A percentile compares a stretch with the other conserved stretches of the same genome.
Evolutionary conservation across 2,888 invertebrate species (phyloP).

Genomic region (Griposia aprilina): DNA sequence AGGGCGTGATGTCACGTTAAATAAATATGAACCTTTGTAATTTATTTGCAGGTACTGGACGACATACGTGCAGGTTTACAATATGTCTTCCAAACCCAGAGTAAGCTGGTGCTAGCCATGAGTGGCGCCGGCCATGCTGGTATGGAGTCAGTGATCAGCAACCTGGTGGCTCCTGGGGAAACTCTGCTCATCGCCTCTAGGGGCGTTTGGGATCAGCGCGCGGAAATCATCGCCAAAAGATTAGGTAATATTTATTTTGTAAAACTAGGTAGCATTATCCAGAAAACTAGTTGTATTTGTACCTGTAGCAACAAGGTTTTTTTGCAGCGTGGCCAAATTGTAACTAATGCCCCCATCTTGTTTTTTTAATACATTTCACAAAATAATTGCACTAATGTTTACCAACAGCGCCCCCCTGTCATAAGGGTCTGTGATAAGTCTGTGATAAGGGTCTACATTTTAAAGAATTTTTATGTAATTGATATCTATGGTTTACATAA

Average conservation of each 20-base stretch:
- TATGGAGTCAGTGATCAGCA: constrained; percentile 96
- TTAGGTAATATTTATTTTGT: constrained; percentile 87
- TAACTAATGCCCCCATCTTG: neutral
- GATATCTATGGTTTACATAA: neutral
- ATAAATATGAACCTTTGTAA: neutral
- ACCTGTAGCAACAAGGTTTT: neutral
- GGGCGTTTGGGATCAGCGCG: constrained; percentile 96
- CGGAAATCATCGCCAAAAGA: constrained; percentile 93
- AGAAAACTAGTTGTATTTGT: neutral
- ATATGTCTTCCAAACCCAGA: constrained; percentile 96
- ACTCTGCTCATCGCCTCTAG: constrained; percentile 93
- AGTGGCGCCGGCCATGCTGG: constrained; percentile 94
- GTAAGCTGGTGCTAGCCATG: constrained; percentile 94
- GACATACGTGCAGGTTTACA: constrained; percentile 95
- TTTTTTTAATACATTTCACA: neutral
- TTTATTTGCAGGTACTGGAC: constrained; percentile 92
- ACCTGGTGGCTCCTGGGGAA: constrained; percentile 94
- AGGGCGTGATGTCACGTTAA: too few species aligned
- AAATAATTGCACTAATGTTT: neutral
- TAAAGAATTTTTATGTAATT: neutral
- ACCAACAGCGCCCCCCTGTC: neutral
- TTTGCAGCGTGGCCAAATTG: neutral
- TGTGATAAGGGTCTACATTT: neutral
- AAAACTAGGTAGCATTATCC: neutral
- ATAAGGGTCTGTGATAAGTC: too few species aligned